phyloP scores from a whole-genome alignment of 2,113 vertebrate species.

The Atractosteus spatula region DNA sequence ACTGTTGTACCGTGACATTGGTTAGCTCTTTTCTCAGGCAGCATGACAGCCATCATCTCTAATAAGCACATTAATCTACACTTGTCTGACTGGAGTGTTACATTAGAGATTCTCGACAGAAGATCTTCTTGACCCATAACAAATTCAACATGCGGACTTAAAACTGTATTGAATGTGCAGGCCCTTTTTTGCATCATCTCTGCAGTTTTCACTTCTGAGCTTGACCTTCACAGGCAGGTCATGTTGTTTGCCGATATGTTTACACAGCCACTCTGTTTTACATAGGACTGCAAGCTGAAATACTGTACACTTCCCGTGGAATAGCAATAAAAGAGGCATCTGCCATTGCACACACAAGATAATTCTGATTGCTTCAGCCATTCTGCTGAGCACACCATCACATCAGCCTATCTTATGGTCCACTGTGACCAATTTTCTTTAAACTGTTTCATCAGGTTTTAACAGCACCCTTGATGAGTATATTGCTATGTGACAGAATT shows the following conservation, averaged over 20 bases:
- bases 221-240: neutral
- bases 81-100: neutral
- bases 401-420: neutral
- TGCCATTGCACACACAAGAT: neutral
- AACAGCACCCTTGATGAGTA: neutral
- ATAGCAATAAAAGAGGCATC: neutral
- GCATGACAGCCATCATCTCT: neutral
- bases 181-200: neutral
- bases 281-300: neutral
- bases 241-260: neutral
- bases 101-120: neutral
- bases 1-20: no score
- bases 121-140: neutral
- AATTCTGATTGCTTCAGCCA: neutral
- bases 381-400: neutral
- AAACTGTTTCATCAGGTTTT: conserved; percentile 1
- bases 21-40: no score
- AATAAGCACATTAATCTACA: conserved; percentile 1
- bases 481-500: neutral
- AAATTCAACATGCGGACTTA: neutral
- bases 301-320: neutral
- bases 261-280: neutral
- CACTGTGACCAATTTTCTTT: conserved; percentile 1
- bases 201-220: neutral
- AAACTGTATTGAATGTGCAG: neutral